Percentiles rank a stretch among this genome's conserved stretches.
phyloP scores from a whole-genome alignment of 1,140 invertebrate species.

The Drosophila melanogaster region DNA sequence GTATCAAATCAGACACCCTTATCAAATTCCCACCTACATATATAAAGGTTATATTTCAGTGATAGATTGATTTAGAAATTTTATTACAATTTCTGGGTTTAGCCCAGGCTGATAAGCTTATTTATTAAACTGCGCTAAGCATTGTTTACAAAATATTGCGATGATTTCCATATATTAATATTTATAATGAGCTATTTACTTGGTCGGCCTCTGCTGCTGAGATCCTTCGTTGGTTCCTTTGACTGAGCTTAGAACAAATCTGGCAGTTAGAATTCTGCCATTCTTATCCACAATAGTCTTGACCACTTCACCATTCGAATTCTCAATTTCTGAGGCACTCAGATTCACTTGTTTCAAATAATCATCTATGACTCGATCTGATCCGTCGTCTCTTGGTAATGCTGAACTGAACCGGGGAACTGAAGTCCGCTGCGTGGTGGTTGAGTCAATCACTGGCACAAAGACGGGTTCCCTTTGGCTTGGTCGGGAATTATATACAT shows the following conservation, averaged over 20 bases:
- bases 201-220: conserved; percentile 31
- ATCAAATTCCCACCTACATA: background rate
- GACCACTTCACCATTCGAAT: conserved; percentile 54
- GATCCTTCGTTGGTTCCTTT: conserved; percentile 19
- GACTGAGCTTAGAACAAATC: conserved; percentile 62
- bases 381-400: background rate
- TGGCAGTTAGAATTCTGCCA: conserved; percentile 61
- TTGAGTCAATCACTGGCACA: conserved; percentile 12
- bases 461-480: background rate
- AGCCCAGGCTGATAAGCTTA: conserved; percentile 54
- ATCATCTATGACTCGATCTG: conserved; percentile 52
- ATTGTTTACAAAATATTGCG: background rate
- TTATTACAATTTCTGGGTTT: conserved; percentile 7
- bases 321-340: conserved; percentile 46
- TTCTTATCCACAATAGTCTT: conserved; percentile 71
- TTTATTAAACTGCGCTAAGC: conserved; percentile 2
- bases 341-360: conserved; percentile 55
- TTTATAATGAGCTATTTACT: conserved; percentile 19
- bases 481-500: background rate
- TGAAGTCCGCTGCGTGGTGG: conserved; percentile 4
- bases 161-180: background rate
- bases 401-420: conserved; percentile 16
- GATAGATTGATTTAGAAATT: conserved; percentile 2
- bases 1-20: background rate
- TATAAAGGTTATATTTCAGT: background rate